phyloP scores from a whole-genome alignment of 2,113 vertebrate genomes.

The Paracanthobrama guichenoti region DNA sequence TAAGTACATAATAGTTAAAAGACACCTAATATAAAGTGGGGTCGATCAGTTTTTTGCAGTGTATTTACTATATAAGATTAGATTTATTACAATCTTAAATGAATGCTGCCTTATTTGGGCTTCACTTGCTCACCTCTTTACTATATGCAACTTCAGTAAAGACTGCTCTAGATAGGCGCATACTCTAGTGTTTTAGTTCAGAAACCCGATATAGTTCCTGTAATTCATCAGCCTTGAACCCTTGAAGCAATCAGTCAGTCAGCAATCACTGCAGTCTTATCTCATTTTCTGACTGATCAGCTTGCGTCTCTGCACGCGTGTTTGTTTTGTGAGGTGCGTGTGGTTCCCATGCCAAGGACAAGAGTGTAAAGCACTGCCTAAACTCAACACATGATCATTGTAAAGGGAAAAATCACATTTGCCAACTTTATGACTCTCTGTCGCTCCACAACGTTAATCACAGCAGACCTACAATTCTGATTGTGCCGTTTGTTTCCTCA shows the following conservation, averaged over 20 bases:
- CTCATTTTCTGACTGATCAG: not conserved
- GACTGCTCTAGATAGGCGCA: not conserved
- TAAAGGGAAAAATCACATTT: slow-evolving; percentile 22
- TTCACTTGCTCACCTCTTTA: too few relatives aligned
- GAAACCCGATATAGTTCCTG: not conserved
- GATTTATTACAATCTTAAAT: not conserved
- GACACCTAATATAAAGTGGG: too few relatives aligned
- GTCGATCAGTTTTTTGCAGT: not conserved
- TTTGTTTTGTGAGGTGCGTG: not conserved
- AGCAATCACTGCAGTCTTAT: not conserved
- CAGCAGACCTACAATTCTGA: not conserved
- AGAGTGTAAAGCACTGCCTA: not conserved
- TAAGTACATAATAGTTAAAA: too few relatives aligned
- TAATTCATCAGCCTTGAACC: not conserved
- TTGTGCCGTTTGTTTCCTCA: slow-evolving; percentile 24
- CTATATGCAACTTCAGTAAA: too few relatives aligned
- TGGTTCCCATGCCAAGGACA: not conserved
- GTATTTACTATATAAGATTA: not conserved
- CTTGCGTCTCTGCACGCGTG: not conserved
- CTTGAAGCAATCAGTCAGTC: not conserved
- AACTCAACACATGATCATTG: not conserved
- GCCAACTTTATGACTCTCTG: not conserved
- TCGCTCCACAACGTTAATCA: slow-evolving; percentile 25
- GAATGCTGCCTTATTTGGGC: too few relatives aligned
- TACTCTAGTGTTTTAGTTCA: not conserved